A percentile compares a stretch with the other conserved stretches of the same genome.
Conservation (phyloP, 2,113 vertebrate species). For the Aspidoscelis tigris region DNA sequence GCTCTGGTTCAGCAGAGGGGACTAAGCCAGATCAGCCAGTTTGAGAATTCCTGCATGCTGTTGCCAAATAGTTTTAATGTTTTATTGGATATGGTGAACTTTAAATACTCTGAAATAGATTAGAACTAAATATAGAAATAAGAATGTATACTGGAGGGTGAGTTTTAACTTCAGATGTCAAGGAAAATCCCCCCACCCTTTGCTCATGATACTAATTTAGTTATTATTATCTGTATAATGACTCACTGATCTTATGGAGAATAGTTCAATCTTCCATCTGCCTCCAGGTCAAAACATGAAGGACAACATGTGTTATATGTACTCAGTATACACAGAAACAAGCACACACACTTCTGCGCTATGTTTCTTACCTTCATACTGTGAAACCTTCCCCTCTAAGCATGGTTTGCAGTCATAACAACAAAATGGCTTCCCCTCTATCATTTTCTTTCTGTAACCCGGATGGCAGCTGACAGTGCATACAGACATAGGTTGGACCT, state of each 20-base stretch:
- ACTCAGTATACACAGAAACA: neutral
- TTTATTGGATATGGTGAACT: no score
- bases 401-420: slow-evolving; percentile 1
- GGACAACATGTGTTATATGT: neutral
- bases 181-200: no score
- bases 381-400: neutral
- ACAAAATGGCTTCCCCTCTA: neutral
- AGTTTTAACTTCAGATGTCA: no score
- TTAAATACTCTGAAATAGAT: no score
- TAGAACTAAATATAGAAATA: no score
- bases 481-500: neutral
- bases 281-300: no score
- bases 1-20: no score
- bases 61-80: no score
- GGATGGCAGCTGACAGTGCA: neutral
- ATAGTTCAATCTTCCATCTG: no score
- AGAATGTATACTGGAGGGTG: no score
- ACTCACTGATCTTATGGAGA: neutral
- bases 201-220: neutral
- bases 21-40: no score
- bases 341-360: neutral
- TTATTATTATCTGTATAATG: neutral
- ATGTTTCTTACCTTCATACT: neutral
- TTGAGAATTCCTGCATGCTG: no score
- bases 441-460: neutral